Conservation (phyloP, 2,113 vertebrate species). For the Alces alces region DNA sequence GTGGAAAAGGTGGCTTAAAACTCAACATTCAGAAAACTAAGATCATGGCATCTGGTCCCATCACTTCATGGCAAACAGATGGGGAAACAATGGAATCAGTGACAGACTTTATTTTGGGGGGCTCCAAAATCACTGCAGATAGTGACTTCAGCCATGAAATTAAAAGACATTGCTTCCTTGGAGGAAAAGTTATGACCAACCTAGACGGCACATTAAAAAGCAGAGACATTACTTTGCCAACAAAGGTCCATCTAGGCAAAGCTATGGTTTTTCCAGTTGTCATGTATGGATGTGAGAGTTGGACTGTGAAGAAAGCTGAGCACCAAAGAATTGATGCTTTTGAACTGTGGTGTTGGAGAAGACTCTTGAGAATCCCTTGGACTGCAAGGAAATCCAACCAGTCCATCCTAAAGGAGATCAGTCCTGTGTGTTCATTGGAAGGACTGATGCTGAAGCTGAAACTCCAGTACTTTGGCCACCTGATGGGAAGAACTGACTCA, state of each 20-base stretch:
- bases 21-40: background rate
- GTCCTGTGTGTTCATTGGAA: background rate
- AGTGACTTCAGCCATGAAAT: background rate
- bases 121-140: background rate
- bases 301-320: background rate
- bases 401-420: background rate
- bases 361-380: background rate
- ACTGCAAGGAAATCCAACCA: background rate
- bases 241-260: background rate
- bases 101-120: background rate
- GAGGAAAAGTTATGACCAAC: background rate
- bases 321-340: background rate
- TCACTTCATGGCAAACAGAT: background rate
- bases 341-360: background rate
- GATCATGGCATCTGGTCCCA: background rate
- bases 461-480: background rate
- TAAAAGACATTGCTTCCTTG: background rate
- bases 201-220: background rate
- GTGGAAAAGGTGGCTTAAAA: background rate
- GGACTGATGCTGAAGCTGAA: background rate
- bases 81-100: background rate
- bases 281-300: background rate
- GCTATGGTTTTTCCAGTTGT: background rate
- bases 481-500: background rate
- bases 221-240: background rate